Percentiles rank a stretch among this genome's conserved stretches.
These are phyloP conservation scores for Vireo altiloquus DNA, from an alignment of 2,113 vertebrate genomes.

Conservation along the genomic window DNA sequence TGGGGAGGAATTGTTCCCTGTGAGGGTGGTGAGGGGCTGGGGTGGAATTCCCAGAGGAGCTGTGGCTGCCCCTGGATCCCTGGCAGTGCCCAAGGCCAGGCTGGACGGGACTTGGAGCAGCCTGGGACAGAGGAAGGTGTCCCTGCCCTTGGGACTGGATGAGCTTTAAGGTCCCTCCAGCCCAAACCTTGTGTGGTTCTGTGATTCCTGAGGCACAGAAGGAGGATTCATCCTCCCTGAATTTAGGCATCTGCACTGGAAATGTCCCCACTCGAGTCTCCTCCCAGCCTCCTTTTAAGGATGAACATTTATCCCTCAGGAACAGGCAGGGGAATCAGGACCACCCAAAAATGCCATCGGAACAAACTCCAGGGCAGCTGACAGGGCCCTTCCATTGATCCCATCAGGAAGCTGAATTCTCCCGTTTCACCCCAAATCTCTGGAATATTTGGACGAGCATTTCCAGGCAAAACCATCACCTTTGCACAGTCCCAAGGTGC, in stretches of 20 bases:
- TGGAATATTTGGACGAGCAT: fast-evolving
- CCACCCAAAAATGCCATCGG: neutral
- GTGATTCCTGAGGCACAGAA: neutral
- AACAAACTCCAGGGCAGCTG: neutral
- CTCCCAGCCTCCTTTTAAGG: neutral
- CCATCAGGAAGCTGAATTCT: neutral
- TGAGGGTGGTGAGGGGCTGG: too few relatives aligned
- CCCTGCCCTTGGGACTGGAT: too few relatives aligned
- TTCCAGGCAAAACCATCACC: neutral
- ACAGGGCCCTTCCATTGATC: fast-evolving
- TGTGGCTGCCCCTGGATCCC: too few relatives aligned
- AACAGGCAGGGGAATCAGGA: neutral
- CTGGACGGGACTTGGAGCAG: too few relatives aligned
- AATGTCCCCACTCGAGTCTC: too few relatives aligned
- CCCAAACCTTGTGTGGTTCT: neutral
- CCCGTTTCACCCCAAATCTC: neutral
- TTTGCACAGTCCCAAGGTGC: too few relatives aligned
- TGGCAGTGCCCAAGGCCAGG: too few relatives aligned
- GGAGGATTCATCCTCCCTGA: neutral
- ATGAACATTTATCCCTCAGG: neutral
- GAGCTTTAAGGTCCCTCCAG: too few relatives aligned
- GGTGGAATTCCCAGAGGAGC: too few relatives aligned
- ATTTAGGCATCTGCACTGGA: neutral
- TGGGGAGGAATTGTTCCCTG: too few relatives aligned
- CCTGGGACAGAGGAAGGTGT: too few relatives aligned